phyloP scores from a whole-genome alignment of 2,113 vertebrate genomes.

The Muscicapa adusta region DNA sequence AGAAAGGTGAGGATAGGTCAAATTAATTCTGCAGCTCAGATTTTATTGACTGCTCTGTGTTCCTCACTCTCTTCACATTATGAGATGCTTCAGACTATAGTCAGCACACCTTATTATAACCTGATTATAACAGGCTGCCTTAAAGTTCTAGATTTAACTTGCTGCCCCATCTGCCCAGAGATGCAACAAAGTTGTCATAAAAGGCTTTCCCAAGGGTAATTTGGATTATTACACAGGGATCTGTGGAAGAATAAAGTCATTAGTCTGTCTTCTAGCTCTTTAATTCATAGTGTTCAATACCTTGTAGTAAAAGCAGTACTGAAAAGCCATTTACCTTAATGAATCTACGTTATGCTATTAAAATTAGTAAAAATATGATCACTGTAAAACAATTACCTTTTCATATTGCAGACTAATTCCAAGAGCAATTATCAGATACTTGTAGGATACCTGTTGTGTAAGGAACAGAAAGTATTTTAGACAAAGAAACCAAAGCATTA shows the following conservation, averaged over 20 bases:
- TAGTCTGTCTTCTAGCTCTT: neutral
- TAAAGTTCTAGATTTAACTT: neutral
- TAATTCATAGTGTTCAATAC: neutral
- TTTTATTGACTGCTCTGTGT: neutral
- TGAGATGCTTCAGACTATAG: neutral
- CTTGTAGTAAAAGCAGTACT: neutral
- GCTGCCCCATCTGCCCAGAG: neutral
- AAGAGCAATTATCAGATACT: constrained; percentile 93
- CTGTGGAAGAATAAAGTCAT: neutral
- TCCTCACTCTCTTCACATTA: neutral
- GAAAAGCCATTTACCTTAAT: neutral
- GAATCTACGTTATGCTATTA: neutral
- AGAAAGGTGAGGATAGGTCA: neutral
- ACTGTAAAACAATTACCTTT: constrained; percentile 77
- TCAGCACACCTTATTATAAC: neutral
- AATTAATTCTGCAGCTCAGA: neutral
- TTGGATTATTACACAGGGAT: neutral
- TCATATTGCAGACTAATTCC: constrained; percentile 91
- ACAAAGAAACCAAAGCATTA: neutral
- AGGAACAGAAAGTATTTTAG: neutral
- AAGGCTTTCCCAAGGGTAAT: neutral
- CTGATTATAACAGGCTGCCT: neutral
- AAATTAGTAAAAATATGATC: neutral
- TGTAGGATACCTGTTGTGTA: constrained; percentile 85
- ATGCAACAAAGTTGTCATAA: neutral